Evolutionary conservation across 2,113 vertebrate genomes (phyloP).

Genomic region (Brachypodius melanocephalos): DNA sequence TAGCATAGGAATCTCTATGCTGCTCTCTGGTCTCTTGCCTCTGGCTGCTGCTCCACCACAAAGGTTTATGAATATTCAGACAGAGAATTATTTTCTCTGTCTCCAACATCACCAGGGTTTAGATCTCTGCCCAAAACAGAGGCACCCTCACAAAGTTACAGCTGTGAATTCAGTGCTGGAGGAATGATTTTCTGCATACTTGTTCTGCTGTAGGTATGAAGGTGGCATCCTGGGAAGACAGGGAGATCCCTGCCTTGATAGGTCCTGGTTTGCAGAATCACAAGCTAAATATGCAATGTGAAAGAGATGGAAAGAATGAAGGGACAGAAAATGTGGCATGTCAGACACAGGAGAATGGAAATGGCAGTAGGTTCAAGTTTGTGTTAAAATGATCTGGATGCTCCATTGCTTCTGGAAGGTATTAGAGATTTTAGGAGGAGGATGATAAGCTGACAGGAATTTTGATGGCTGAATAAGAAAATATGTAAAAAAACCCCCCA

Average conservation of each 20-base stretch:
- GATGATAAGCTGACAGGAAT: background rate
- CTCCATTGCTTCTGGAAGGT: background rate
- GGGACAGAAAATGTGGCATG: background rate
- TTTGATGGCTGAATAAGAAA: background rate
- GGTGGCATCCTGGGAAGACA: background rate
- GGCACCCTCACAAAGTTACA: background rate
- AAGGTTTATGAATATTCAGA: background rate
- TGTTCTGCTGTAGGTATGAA: background rate
- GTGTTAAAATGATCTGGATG: background rate
- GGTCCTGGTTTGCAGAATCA: background rate
- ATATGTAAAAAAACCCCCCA: background rate
- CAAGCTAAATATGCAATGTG: background rate
- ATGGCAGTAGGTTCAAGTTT: background rate
- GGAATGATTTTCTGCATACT: background rate
- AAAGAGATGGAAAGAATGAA: background rate
- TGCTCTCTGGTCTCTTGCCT: background rate
- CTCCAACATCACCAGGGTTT: background rate
- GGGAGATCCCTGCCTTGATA: background rate
- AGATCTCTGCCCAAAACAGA: background rate
- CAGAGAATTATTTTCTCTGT: background rate
- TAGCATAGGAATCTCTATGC: background rate
- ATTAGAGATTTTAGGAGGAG: background rate
- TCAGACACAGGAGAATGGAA: background rate
- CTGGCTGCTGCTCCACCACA: background rate
- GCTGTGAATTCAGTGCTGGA: background rate